Conservation (phyloP, 2,888 invertebrate species). For the Linnaemya vulpina region DNA sequence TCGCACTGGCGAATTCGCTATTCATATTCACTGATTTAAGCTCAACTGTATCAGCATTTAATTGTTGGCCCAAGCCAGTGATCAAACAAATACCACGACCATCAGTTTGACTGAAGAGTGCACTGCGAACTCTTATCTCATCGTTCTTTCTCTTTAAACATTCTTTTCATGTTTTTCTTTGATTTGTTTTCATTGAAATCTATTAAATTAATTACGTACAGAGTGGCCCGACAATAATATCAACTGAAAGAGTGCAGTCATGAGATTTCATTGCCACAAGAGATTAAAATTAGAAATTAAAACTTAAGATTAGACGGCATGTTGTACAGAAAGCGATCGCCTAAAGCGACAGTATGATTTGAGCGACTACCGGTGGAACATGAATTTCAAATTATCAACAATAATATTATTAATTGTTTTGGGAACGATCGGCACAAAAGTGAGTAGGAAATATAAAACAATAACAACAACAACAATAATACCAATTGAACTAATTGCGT, state of each 20-base stretch:
- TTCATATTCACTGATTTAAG: too few relatives aligned
- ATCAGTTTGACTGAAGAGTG: background rate
- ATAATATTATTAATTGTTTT: constrained; percentile 33
- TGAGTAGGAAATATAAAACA: constrained; percentile 30
- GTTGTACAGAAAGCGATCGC: background rate
- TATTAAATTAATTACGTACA: constrained; percentile 17
- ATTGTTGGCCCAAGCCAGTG: background rate
- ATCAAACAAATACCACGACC: background rate
- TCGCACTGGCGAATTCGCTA: too few relatives aligned
- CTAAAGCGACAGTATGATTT: constrained; percentile 55
- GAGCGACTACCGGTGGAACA: constrained; percentile 59
- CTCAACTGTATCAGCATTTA: background rate
- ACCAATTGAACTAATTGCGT: constrained; percentile 36
- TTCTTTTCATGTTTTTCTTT: background rate
- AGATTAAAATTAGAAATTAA: constrained; percentile 58
- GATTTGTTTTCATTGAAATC: constrained; percentile 22
- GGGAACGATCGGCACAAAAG: constrained; percentile 29
- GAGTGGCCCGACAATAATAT: constrained; percentile 21
- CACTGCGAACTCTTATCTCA: background rate
- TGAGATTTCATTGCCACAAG: constrained; percentile 67
- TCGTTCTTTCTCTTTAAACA: background rate
- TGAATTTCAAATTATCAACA: constrained; percentile 54
- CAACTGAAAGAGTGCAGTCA: constrained; percentile 30
- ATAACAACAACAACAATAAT: background rate
- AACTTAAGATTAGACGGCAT: constrained; percentile 37